Percentiles rank a stretch among this genome's conserved stretches.
Conservation (phyloP, 2,797 vertebrate genomes). For the Macropus fuliginosus region DNA sequence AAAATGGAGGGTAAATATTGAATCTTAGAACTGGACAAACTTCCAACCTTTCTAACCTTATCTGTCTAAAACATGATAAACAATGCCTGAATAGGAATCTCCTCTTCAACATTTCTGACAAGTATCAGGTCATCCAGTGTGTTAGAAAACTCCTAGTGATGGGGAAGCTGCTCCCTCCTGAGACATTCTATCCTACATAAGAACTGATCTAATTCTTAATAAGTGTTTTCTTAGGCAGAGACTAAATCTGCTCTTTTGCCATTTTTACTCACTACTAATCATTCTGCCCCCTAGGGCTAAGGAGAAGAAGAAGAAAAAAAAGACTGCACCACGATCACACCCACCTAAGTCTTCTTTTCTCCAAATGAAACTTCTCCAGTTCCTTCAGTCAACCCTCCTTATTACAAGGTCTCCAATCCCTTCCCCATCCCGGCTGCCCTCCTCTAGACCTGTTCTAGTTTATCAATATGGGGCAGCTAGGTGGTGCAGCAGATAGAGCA, state of each 20-base stretch:
- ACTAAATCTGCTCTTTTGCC: not conserved
- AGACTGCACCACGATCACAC: not conserved
- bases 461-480: not conserved
- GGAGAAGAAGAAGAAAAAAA: not conserved
- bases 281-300: not conserved
- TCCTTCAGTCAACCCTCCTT: not conserved
- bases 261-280: not conserved
- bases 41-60: not conserved
- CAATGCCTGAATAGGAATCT: not conserved
- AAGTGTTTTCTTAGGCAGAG: not conserved
- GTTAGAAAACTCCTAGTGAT: not conserved
- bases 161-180: not conserved
- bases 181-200: not conserved
- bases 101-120: not conserved
- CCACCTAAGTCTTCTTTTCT: not conserved
- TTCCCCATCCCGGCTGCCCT: not conserved
- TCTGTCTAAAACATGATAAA: not conserved
- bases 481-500: too few species aligned
- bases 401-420: not conserved
- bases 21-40: not conserved
- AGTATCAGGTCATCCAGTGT: not conserved
- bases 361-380: not conserved
- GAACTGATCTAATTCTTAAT: not conserved
- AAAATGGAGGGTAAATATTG: not conserved
- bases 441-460: not conserved